Evolutionary conservation across 1,140 invertebrate species (phyloP).

Genomic region (Lasioglossum albipes): DNA sequence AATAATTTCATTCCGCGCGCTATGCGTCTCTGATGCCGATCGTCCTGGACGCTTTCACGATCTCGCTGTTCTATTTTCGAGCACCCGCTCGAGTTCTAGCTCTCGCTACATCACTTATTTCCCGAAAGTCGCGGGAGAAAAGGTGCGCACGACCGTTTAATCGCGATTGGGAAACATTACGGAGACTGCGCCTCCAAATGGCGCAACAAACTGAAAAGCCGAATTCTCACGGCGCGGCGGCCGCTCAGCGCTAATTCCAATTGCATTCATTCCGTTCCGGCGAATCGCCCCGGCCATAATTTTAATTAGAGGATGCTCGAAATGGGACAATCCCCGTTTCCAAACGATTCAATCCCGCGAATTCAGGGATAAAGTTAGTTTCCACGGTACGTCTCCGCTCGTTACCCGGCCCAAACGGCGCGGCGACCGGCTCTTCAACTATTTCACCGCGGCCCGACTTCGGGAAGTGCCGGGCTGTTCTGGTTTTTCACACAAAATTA

Average conservation of each 20-base stretch:
- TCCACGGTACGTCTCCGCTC: neutral
- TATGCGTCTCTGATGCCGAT: no score
- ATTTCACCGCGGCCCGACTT: neutral
- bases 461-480: neutral
- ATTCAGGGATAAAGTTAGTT: neutral
- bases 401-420: no score
- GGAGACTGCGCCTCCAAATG: neutral
- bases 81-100: no score
- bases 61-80: no score
- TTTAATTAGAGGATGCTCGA: constrained; percentile 2
- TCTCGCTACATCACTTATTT: no score
- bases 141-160: no score
- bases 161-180: neutral
- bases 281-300: neutral
- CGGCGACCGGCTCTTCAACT: neutral
- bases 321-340: neutral
- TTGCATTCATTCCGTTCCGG: neutral
- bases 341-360: constrained; percentile 1
- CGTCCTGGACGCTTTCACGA: no score
- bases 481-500: no score
- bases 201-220: neutral
- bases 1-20: no score
- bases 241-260: neutral
- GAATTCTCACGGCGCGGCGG: neutral
- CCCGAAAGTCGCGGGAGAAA: no score